A percentile compares a stretch with the other conserved stretches of the same genome.
These are phyloP conservation scores for Nomada goodeniana DNA, from an alignment of 2,888 invertebrate genomes.

Conservation along the genomic window DNA sequence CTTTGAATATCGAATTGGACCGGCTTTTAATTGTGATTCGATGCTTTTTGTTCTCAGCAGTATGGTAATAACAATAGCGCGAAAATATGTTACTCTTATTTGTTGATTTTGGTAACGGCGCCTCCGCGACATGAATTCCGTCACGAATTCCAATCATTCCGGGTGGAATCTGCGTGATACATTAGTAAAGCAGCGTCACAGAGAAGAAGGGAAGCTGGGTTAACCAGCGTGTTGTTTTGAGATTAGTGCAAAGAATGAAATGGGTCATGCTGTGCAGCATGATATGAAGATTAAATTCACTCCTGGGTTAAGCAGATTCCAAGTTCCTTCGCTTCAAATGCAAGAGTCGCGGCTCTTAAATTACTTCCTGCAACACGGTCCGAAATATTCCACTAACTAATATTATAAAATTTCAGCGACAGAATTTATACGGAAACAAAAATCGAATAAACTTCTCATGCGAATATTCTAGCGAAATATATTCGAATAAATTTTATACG, in stretches of 20 bases:
- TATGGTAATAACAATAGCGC: too few species aligned
- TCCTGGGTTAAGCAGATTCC: constrained; percentile 13
- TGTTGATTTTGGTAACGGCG: not conserved
- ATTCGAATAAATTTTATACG: too few species aligned
- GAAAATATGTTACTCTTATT: too few species aligned
- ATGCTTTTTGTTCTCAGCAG: not conserved
- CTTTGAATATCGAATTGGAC: not conserved
- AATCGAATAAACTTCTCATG: too few species aligned
- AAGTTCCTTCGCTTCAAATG: not conserved
- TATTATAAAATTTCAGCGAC: not conserved
- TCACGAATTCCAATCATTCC: not conserved
- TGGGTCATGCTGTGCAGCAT: constrained; percentile 13
- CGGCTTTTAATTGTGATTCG: not conserved
- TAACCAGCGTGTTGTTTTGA: constrained; percentile 39
- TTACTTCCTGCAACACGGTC: not conserved
- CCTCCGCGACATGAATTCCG: not conserved
- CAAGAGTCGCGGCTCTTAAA: not conserved
- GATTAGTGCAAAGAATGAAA: constrained; percentile 18
- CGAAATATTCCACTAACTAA: too few species aligned
- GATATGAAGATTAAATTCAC: constrained; percentile 29
- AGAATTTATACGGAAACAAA: not conserved
- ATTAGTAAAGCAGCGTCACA: constrained; percentile 25
- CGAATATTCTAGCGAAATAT: too few species aligned
- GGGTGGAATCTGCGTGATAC: not conserved
- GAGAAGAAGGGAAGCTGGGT: constrained; percentile 30